Evolutionary conservation across 2,888 invertebrate species (phyloP).

Genomic region (Leucoptera coffeella): DNA sequence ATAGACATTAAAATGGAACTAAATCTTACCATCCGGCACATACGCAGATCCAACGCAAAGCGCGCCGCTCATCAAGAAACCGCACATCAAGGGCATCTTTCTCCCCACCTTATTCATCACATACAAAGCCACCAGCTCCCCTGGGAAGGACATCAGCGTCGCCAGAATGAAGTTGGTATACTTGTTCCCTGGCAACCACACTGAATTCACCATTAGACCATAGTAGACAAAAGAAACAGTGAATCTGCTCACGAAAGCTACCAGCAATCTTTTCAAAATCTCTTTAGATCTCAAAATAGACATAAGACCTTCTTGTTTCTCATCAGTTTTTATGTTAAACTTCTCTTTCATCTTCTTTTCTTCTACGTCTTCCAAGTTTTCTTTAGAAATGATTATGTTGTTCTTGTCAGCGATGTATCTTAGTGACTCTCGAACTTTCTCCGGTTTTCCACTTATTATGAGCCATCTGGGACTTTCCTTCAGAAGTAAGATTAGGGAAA

Average conservation of each 20-base stretch:
- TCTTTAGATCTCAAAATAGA: conserved; percentile 20
- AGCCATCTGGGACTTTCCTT: conserved; percentile 34
- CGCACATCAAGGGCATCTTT: conserved; percentile 19
- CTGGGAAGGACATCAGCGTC: conserved; percentile 32
- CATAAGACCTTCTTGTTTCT: conserved; percentile 15
- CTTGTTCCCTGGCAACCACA: conserved; percentile 28
- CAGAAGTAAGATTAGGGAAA: conserved; percentile 16
- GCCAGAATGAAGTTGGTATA: conserved; percentile 27
- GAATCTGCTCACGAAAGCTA: conserved; percentile 17
- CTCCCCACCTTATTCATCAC: conserved; percentile 30
- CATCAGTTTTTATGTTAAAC: conserved; percentile 17
- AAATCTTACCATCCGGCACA: conserved; percentile 23
- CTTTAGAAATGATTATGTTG: conserved; percentile 16
- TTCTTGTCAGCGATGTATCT: conserved; percentile 18
- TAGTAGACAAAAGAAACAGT: conserved; percentile 29
- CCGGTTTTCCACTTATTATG: conserved; percentile 20
- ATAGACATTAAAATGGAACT: no score
- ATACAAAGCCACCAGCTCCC: conserved; percentile 23
- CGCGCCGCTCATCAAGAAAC: conserved; percentile 18
- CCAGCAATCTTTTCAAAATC: conserved; percentile 18
- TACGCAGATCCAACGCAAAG: conserved; percentile 18
- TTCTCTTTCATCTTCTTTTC: conserved; percentile 15
- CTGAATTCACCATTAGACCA: conserved; percentile 29
- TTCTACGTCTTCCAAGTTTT: conserved; percentile 16
- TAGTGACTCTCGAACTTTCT: conserved; percentile 19